Conservation (phyloP, 2,797 vertebrate genomes). For the Muraenolepis orangiensis region DNA sequence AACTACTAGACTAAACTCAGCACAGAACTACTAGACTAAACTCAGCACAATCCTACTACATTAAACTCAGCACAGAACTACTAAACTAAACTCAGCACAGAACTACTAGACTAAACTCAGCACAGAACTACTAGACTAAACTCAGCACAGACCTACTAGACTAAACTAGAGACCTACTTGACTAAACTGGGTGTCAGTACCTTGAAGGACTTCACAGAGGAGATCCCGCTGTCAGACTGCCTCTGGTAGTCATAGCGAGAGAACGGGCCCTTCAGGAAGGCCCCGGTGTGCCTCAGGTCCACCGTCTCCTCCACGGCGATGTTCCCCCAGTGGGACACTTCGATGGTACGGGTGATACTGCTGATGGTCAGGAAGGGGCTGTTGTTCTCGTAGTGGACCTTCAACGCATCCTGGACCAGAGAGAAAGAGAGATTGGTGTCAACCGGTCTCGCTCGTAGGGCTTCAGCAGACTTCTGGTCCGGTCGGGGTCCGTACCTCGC, state of each 20-base stretch:
- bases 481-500: constrained; percentile 75
- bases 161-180: not conserved
- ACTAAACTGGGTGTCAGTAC: constrained; percentile 70
- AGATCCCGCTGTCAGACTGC: constrained; percentile 96
- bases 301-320: constrained; percentile 96
- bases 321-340: constrained; percentile 99
- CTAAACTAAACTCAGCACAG: not conserved
- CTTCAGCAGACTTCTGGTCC: not conserved
- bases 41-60: too few species aligned
- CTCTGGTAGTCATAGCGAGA: constrained; percentile 98
- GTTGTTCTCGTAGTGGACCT: constrained; percentile 97
- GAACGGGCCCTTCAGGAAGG: constrained; percentile 90
- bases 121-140: too few species aligned
- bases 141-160: not conserved
- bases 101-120: too few species aligned
- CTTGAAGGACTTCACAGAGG: constrained; percentile 99
- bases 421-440: constrained; percentile 10
- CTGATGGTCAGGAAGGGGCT: constrained; percentile 93
- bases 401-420: constrained; percentile 81
- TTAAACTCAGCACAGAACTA: not conserved
- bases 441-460: not conserved
- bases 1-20: too few species aligned
- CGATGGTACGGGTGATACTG: constrained; percentile 88
- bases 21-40: not conserved
- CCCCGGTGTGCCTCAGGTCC: constrained; percentile 94